phyloP scores from a whole-genome alignment of 2,113 vertebrate species.

The Pelusios castaneus region DNA sequence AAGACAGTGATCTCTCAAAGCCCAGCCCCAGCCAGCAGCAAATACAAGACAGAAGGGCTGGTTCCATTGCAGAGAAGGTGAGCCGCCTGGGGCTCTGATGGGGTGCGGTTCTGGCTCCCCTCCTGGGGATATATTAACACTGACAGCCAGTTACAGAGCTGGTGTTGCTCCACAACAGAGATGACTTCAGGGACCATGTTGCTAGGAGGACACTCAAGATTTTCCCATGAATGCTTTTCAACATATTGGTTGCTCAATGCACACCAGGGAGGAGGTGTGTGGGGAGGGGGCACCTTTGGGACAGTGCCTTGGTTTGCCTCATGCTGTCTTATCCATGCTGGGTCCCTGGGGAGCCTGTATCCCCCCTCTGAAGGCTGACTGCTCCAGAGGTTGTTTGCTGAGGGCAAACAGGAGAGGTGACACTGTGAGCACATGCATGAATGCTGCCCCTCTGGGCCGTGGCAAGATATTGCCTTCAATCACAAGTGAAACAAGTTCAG shows the following conservation, averaged over 20 bases:
- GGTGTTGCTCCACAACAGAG: neutral
- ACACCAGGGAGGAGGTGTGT: rapidly evolving
- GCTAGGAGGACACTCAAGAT: rapidly evolving
- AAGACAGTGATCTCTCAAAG: neutral
- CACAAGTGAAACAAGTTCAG: neutral
- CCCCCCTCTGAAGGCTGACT: neutral
- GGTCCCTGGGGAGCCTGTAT: neutral
- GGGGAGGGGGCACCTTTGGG: rapidly evolving
- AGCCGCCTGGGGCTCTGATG: neutral
- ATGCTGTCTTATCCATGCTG: neutral
- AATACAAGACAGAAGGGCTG: neutral
- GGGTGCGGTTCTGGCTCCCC: neutral
- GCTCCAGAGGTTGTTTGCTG: neutral
- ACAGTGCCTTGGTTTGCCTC: neutral
- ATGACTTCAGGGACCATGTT: neutral
- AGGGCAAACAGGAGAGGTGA: neutral
- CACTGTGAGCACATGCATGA: neutral
- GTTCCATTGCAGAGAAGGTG: neutral
- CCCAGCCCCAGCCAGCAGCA: neutral
- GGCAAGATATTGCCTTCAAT: neutral
- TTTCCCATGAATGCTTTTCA: neutral
- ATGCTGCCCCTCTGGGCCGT: neutral
- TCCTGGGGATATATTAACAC: rapidly evolving
- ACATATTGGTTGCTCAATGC: rapidly evolving
- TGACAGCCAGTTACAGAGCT: neutral